phyloP scores from a whole-genome alignment of 1,140 invertebrate species.

The Meloidogyne chitwoodi region DNA sequence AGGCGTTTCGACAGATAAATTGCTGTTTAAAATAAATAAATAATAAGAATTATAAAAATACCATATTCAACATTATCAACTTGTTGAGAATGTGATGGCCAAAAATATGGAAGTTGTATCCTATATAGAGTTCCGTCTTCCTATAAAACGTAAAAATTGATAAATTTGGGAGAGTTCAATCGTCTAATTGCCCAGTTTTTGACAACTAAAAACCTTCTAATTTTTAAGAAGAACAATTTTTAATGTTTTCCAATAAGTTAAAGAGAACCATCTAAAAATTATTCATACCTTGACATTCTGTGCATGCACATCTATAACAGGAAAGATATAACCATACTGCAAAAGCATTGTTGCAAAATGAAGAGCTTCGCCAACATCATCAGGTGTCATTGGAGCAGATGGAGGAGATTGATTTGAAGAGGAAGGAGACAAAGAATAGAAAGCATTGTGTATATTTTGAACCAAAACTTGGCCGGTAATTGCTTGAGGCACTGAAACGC shows the following conservation, averaged over 20 bases:
- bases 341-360: slow-evolving; percentile 56
- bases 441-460: slow-evolving; percentile 48
- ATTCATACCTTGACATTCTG: slow-evolving; percentile 40
- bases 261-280: too few species aligned
- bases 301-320: slow-evolving; percentile 47
- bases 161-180: background rate
- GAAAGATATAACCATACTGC: slow-evolving; percentile 57
- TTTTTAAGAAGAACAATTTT: too few species aligned
- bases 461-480: slow-evolving; percentile 54
- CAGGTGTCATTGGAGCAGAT: background rate
- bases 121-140: slow-evolving; percentile 59
- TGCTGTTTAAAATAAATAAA: slow-evolving; percentile 36
- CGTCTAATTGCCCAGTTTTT: too few species aligned
- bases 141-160: slow-evolving; percentile 23
- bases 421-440: slow-evolving; percentile 13
- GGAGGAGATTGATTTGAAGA: background rate
- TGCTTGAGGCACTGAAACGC: slow-evolving; percentile 57
- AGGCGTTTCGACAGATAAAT: slow-evolving; percentile 58
- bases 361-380: slow-evolving; percentile 7
- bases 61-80: slow-evolving; percentile 60
- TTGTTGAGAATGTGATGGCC: slow-evolving; percentile 57
- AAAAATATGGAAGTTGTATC: slow-evolving; percentile 58
- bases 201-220: too few species aligned
- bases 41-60: slow-evolving; percentile 21
- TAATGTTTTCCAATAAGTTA: too few species aligned